Percentiles rank a stretch among this genome's conserved stretches.
phyloP scores from a whole-genome alignment of 2,888 invertebrate genomes.

The Gerosis bhagava region DNA sequence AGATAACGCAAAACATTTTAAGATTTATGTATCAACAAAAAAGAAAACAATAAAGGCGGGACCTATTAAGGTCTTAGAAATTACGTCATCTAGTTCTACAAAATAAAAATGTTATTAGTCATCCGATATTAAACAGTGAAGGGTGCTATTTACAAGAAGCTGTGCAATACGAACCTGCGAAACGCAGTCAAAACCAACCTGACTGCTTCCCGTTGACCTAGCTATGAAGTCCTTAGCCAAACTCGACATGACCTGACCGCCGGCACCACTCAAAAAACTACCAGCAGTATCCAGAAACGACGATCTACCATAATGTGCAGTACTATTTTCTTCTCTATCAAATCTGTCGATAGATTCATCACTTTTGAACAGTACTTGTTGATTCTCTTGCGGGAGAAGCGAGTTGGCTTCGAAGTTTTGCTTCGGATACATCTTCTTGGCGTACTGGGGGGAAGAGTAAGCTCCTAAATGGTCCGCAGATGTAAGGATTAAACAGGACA shows the following conservation, averaged over 20 bases:
- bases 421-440: constrained; percentile 73
- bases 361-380: constrained; percentile 47
- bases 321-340: constrained; percentile 53
- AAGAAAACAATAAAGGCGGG: too few relatives aligned
- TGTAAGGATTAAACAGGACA: constrained; percentile 34
- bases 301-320: constrained; percentile 54
- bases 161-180: constrained; percentile 77
- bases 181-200: constrained; percentile 83
- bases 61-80: too few relatives aligned
- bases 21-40: too few relatives aligned
- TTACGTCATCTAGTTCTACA: constrained; percentile 11
- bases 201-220: constrained; percentile 86
- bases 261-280: constrained; percentile 65
- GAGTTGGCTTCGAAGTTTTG: constrained; percentile 52
- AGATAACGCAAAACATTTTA: too few relatives aligned
- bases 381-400: constrained; percentile 61
- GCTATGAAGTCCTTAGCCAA: constrained; percentile 86
- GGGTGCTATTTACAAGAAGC: constrained; percentile 54
- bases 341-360: constrained; percentile 50
- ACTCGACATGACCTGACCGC: constrained; percentile 79
- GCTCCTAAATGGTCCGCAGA: constrained; percentile 71
- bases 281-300: constrained; percentile 67
- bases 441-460: constrained; percentile 77
- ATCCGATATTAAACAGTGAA: too few relatives aligned
- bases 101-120: constrained; percentile 11